Base-by-base conservation (phyloP, 2,113 vertebrate species). In the Mugil cephalus region DNA sequence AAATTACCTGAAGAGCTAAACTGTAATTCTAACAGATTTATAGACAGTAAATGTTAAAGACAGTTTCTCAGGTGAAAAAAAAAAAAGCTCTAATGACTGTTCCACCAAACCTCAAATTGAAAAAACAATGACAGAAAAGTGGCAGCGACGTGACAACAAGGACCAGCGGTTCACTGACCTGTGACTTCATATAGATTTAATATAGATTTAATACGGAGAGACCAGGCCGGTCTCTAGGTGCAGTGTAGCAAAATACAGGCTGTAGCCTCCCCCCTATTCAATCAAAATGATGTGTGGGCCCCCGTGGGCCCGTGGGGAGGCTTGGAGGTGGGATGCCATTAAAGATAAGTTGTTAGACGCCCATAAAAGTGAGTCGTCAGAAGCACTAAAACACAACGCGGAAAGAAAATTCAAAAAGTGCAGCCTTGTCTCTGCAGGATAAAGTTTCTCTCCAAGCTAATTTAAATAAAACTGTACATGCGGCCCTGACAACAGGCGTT, bases 381-480 rank as follows among this genome's bases (percentile, higher is more conserved):
- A 77, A 30, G 4, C 35, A 69, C 66, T 69, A 38, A 67, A 69
- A 52, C 38, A 45, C 9, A 15, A 12, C 62, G 14, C 10, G 24
- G 69, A 66, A 3, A n/a, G 30, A 59, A 60, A 75, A 36, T 54
- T 15, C 46, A 54, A 39, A 17, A 19, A 21, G 17, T 17, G 10
- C 14, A 53, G 13, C 10, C 46, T 42, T 2, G 4, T 53, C 43
- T 40, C 51, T 15, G 17, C 34, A 59, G 8, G 53, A 43, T 51
- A 8, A 15, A 60, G 10, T 38, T 81, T 63, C 21, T 38, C 60
- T 15, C 18, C 14, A 67, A 80, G 55, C 35, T 67, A 81, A 74
- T 51, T 51, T 73, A 48, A 68, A 82, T 77, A 60, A 79, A 70
- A 60, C 3, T 51, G 35, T 35, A 66, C 61, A 67, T 63, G 39